Base-by-base conservation (phyloP, 2,113 vertebrate genomes). In the Numenius arquata region DNA sequence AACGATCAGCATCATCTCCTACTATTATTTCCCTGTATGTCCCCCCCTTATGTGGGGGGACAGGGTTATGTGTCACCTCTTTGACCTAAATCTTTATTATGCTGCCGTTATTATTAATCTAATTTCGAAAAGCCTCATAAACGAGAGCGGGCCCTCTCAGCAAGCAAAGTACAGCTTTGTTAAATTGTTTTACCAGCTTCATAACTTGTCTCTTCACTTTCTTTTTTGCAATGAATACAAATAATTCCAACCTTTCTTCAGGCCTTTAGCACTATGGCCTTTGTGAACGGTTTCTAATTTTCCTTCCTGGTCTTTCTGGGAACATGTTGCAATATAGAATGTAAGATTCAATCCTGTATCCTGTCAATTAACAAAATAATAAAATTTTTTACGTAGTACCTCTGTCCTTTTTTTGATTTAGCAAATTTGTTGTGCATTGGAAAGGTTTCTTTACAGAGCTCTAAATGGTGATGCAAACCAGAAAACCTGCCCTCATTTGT, bases 361-460 rank as follows among this genome's bases (percentile, higher is more conserved):
- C 78, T 88, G 50, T 52, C 83, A 73, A 94, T 70, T 88, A 88
- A 94, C 34, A 85, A 77, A 65, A 77, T 61, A 88, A 73, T 72
- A 50, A 7, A 17, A 11, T 70, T 89, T 81, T 91, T 80, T 5
- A 70, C 5, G 6, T 63, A 85, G 38, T 78, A 92, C 34, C 26
- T 88, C 83, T 88, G 82, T 85, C 55, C 15, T 55, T 95, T 78
- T 93, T 82, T 55, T 92, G 13, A 74, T 71, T 81, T 88, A 88
- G 82, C 16, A 76, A 52, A 88, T 90, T 29, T 47, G n/a, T 59
- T 89, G 27, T 38, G 36, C 38, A 25, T 63, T 79, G 75, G 43
- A 76, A 88, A 82, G 18, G 72, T 50, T 85, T 83, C 21, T 85
- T 94, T 43, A 66, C 66, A 85, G 89, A 90, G 50, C 36, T 92